Conservation (phyloP, 2,113 vertebrate genomes). For the Mugil cephalus region DNA sequence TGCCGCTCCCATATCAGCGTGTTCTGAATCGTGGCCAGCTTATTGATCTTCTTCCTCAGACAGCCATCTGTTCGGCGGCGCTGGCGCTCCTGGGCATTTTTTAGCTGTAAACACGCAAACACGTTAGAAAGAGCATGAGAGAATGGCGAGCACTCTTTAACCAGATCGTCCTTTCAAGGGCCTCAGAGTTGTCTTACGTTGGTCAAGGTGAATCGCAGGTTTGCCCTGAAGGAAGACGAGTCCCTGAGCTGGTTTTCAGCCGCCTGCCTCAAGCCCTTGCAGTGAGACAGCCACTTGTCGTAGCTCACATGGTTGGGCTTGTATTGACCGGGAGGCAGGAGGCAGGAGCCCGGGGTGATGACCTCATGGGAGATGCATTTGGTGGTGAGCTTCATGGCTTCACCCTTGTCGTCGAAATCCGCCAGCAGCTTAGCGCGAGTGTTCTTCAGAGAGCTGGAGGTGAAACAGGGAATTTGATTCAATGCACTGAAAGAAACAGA, state of each 20-base stretch:
- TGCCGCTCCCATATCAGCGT: constrained; percentile 28
- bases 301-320: constrained; percentile 32
- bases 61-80: neutral
- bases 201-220: constrained; percentile 18
- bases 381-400: constrained; percentile 35
- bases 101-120: constrained; percentile 16
- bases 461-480: too few species aligned
- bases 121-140: neutral
- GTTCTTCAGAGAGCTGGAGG: constrained; percentile 27
- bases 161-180: too few species aligned
- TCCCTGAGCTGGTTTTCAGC: constrained; percentile 22
- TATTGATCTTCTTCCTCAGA: constrained; percentile 41
- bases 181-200: constrained; percentile 22
- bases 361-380: constrained; percentile 26
- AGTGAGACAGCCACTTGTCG: constrained; percentile 30
- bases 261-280: constrained; percentile 4
- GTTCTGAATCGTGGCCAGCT: constrained; percentile 3
- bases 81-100: constrained; percentile 11
- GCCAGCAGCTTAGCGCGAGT: constrained; percentile 17
- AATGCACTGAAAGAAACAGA: neutral
- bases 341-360: neutral
- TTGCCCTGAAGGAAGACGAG: constrained; percentile 28
- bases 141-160: too few species aligned
- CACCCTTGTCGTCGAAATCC: constrained; percentile 34
- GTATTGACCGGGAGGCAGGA: constrained; percentile 1